Evolutionary conservation across 2,797 vertebrate genomes (phyloP), one percentile per base, ranked within the genome.

Genomic region (Valencia hispanica): DNA sequence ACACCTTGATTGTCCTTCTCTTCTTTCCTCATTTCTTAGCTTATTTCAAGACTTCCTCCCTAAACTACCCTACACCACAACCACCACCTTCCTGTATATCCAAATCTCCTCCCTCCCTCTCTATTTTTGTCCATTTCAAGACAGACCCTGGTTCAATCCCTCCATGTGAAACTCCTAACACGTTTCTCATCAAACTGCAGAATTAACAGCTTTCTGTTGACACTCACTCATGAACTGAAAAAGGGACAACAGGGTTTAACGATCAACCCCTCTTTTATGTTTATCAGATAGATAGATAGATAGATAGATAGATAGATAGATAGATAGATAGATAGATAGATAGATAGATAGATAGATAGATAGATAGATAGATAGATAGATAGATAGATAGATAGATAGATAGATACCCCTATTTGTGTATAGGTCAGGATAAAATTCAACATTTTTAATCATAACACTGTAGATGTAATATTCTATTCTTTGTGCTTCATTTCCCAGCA

Each of bases 111-210:
- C 17, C 70, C 25, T 55, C 59, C 73, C 72, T 34, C 47, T 59
- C 68, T 43, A 79, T 78, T 75, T 65, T 20, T 34, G 81, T 88
- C 89, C 84, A 86, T 85, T 84, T 87, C 88, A 82, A 86, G 84
- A 82, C 85, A 43, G 51, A 83, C 75, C 81, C 77, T 63, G 73
- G 78, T 84, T 91, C 93, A 94, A 94, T 94, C 93, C 92, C 84
- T 87, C 78, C 77, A 89, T 69, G 84, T 75, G 81, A 75, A 87
- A 82, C 88, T 87, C 79, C 73, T 75, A 78, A 89, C 95, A 96
- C 94, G 94, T 95, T 95, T 96, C 93, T 91, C 89, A 96, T 96
- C 93, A 95, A 79, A 79, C 84, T 77, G 50, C 76, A 74, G 93
- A 90, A 93, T 94, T 94, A 95, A 92, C 89, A 86, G 89, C 88